Base-by-base conservation (phyloP, 2,888 invertebrate genomes). In the Ichneumoninae sp. region DNA sequence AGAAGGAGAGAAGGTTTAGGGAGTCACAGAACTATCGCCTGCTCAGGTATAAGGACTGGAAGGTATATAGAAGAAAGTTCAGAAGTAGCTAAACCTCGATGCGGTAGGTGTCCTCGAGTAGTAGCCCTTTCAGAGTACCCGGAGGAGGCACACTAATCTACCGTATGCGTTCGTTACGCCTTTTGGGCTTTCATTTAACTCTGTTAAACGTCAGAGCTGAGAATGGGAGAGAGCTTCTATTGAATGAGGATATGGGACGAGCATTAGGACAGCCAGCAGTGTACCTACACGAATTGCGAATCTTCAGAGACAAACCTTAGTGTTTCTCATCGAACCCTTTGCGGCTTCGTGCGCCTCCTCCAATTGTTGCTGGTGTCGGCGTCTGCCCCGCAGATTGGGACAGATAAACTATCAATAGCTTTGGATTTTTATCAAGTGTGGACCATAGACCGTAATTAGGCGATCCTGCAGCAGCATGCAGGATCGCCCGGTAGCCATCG, bases 261-360 rank as follows among this genome's bases (percentile, higher is more conserved):
- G 57, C n/a, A 10, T 0, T 19, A 60, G 83, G 83, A 81, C 73
- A 85, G 54, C 80, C 71, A 80, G 68, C 60, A 54, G 66, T 54
- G 36, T 74, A 66, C 75, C 83, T 80, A 73, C 66, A 83, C 68
- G 81, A 81, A 85, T 83, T 77, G 81, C 52, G 73, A 81, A 40
- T 75, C 83, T 74, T 76, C 60, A 36, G 77, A 80, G 83, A 83
- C 77, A 75, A 74, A 80, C 30, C 47, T 47, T 6, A 5, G 47
- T 36, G 65, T 75, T 50, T 50, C 19, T 16, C 47, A n/a, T 50
- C 19, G 33, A 33, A 33, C 6, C 63, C 74, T 76, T 66, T 65
- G 71, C 57, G 75, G 73, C 52, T 74, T 52, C 57, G 5, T 26
- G 36, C 33, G 26, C 68, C 50, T 47, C 6, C 63, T 63, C n/a